A percentile compares a stretch with the other conserved stretches of the same genome.
These are phyloP conservation scores for fruit fly (Drosophila melanogaster) DNA, from an alignment of 1,140 invertebrate genomes.

Conservation along the genomic window DNA sequence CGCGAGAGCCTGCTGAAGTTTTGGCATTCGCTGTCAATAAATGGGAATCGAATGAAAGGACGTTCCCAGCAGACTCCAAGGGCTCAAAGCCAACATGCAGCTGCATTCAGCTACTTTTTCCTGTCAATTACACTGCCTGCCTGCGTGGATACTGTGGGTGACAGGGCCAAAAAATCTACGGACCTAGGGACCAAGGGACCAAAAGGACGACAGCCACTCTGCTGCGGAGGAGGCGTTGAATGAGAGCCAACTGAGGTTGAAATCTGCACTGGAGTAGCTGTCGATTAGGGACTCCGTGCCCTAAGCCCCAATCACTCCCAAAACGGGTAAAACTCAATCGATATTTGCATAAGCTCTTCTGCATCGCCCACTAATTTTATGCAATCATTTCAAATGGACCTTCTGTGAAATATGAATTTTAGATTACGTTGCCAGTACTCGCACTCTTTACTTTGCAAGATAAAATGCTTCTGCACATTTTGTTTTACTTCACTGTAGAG, in stretches of 20 bases:
- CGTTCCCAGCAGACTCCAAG: slow-evolving; percentile 16
- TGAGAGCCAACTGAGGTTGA: slow-evolving; percentile 22
- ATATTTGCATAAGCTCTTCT: slow-evolving; percentile 9
- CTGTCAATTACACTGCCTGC: slow-evolving; percentile 46
- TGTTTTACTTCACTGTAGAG: no score
- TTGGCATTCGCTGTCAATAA: slow-evolving; percentile 36
- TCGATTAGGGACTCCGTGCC: slow-evolving; percentile 26
- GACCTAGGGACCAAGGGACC: neutral
- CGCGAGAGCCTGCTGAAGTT: slow-evolving; percentile 17
- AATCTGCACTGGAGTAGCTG: slow-evolving; percentile 41
- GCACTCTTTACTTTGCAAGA: no score
- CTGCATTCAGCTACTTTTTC: slow-evolving; percentile 47
- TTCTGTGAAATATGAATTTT: neutral
- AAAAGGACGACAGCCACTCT: neutral
- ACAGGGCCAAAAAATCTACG: slow-evolving; percentile 13
- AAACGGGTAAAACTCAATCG: neutral
- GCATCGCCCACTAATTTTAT: slow-evolving; percentile 1
- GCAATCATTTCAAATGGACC: neutral
- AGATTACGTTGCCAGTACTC: neutral
- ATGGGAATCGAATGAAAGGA: slow-evolving; percentile 37
- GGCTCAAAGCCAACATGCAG: slow-evolving; percentile 1
- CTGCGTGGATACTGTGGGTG: slow-evolving; percentile 28
- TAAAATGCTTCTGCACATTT: no score
- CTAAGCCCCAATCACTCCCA: slow-evolving; percentile 16
- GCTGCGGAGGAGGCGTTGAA: slow-evolving; percentile 22